Conservation (phyloP, 2,888 invertebrate species). For the Chrysolina oricalcia region DNA sequence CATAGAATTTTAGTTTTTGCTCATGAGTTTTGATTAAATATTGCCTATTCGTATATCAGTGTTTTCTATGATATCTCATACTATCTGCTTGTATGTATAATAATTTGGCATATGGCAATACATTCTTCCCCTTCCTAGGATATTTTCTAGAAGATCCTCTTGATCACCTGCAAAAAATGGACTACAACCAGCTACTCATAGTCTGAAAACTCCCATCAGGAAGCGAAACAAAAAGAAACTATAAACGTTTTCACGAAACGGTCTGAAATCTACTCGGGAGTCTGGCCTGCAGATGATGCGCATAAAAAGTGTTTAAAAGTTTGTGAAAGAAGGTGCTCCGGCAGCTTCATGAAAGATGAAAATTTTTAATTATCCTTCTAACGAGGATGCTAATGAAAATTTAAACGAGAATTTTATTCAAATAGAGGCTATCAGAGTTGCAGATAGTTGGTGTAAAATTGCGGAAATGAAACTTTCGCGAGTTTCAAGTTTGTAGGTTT, state of each 20-base stretch:
- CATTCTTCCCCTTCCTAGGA: neutral
- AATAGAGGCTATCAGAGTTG: slow-evolving; percentile 42
- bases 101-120: too few species aligned
- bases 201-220: slow-evolving; percentile 1
- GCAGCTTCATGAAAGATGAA: slow-evolving; percentile 55
- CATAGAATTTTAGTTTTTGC: too few species aligned
- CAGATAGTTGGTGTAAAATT: slow-evolving; percentile 31
- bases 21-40: too few species aligned
- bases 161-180: neutral
- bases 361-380: slow-evolving; percentile 56
- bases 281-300: slow-evolving; percentile 27
- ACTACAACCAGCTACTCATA: neutral
- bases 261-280: slow-evolving; percentile 20
- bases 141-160: neutral
- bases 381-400: slow-evolving; percentile 51
- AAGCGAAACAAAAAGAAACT: neutral
- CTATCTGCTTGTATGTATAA: too few species aligned
- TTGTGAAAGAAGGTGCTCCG: slow-evolving; percentile 43
- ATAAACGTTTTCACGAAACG: slow-evolving; percentile 9
- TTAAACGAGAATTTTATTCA: slow-evolving; percentile 52
- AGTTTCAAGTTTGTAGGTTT: slow-evolving; percentile 8
- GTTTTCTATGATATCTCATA: too few species aligned
- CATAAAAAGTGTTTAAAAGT: slow-evolving; percentile 47
- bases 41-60: too few species aligned
- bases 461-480: slow-evolving; percentile 30